A percentile compares a stretch with the other conserved stretches of the same genome.
These are phyloP conservation scores for Antennarius maculatus DNA, from an alignment of 2,797 vertebrate species.

Conservation along the genomic window DNA sequence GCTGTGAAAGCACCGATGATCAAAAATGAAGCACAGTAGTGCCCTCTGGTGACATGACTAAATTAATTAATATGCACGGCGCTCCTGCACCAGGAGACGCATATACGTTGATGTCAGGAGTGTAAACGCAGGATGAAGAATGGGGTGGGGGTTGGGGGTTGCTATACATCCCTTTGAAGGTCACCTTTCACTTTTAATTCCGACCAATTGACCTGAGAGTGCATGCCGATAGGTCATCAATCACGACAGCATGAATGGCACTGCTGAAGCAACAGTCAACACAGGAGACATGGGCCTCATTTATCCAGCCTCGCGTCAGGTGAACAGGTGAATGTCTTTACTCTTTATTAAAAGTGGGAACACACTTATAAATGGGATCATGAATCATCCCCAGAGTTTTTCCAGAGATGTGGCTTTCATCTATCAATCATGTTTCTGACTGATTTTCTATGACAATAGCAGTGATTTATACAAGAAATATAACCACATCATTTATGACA, in stretches of 20 bases:
- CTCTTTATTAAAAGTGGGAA: conserved; percentile 39
- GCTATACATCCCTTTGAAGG: conserved; percentile 52
- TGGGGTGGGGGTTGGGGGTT: background rate
- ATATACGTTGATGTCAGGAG: conserved; percentile 21
- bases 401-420: conserved; percentile 24
- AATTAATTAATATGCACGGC: conserved; percentile 73
- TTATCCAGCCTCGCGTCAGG: conserved; percentile 56
- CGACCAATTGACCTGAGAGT: conserved; percentile 71
- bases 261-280: conserved; percentile 52
- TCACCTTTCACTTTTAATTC: conserved; percentile 74
- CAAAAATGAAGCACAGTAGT: conserved; percentile 78
- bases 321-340: conserved; percentile 51
- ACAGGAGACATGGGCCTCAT: conserved; percentile 57
- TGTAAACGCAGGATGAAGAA: conserved; percentile 8
- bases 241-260: conserved; percentile 61
- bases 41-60: conserved; percentile 82
- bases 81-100: conserved; percentile 45
- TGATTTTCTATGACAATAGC: conserved; percentile 16
- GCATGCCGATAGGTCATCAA: conserved; percentile 66
- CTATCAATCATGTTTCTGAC: conserved; percentile 27
- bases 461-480: conserved; percentile 24
- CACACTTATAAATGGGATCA: conserved; percentile 21
- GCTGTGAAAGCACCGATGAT: conserved; percentile 54
- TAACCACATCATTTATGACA: background rate
- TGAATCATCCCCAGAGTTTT: conserved; percentile 40